Percentiles rank a stretch among this genome's conserved stretches.
These are phyloP conservation scores for Drosophila bipectinata DNA, from an alignment of 1,140 invertebrate species.

Conservation along the genomic window DNA sequence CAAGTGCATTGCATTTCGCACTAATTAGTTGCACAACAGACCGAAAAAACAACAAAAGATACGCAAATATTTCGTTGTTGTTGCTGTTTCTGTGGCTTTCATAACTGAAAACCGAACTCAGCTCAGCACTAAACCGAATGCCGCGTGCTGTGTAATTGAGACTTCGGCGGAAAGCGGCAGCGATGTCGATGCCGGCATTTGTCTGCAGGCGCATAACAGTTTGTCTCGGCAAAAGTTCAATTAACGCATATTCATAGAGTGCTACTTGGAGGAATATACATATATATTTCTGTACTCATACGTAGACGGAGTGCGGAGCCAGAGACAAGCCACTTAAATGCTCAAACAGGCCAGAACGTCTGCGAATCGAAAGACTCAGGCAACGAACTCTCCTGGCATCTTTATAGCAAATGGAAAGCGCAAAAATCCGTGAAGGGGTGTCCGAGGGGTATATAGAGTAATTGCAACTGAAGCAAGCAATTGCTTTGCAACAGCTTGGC, in stretches of 20 bases:
- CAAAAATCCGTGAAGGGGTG: too few species aligned
- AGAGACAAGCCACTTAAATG: slow-evolving; percentile 59
- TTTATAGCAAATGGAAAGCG: neutral
- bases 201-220: slow-evolving; percentile 63
- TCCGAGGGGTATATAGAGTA: neutral
- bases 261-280: slow-evolving; percentile 3
- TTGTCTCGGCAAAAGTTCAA: slow-evolving; percentile 78
- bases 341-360: slow-evolving; percentile 81
- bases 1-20: slow-evolving; percentile 76
- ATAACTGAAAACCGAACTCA: slow-evolving; percentile 50
- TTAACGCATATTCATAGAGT: slow-evolving; percentile 73
- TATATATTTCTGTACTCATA: neutral
- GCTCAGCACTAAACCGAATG: slow-evolving; percentile 6
- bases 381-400: slow-evolving; percentile 66
- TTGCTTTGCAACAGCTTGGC: slow-evolving; percentile 40
- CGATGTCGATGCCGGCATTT: slow-evolving; percentile 50
- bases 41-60: slow-evolving; percentile 80
- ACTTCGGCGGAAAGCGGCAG: slow-evolving; percentile 26
- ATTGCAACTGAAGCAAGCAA: slow-evolving; percentile 9
- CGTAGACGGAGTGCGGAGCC: neutral
- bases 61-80: slow-evolving; percentile 68
- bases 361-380: slow-evolving; percentile 77
- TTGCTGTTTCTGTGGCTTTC: slow-evolving; percentile 38
- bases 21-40: slow-evolving; percentile 82
- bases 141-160: slow-evolving; percentile 54